Percentiles rank a stretch among this genome's conserved stretches.
Evolutionary conservation across 2,797 vertebrate species (phyloP).

Genomic region (Botia kubotai): DNA sequence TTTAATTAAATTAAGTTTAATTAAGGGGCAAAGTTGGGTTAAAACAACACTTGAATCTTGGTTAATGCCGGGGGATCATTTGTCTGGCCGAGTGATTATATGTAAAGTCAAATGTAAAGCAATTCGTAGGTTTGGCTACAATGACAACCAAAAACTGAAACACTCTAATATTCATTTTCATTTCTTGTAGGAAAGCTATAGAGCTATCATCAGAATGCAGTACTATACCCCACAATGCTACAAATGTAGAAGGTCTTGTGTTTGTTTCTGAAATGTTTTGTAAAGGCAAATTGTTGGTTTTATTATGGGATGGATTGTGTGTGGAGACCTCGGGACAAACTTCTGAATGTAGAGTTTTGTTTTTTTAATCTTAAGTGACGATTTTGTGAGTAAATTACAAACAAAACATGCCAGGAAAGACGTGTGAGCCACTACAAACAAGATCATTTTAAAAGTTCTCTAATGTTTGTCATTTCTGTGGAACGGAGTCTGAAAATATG

Average conservation of each 20-base stretch:
- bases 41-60: slow-evolving; percentile 54
- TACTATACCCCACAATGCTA: slow-evolving; percentile 20
- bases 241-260: slow-evolving; percentile 13
- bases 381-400: slow-evolving; percentile 6
- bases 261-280: background rate
- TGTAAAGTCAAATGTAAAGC: slow-evolving; percentile 52
- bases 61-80: slow-evolving; percentile 72
- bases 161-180: slow-evolving; percentile 47
- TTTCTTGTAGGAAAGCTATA: slow-evolving; percentile 14
- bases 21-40: slow-evolving; percentile 44
- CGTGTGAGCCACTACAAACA: background rate
- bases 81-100: slow-evolving; percentile 78
- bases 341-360: slow-evolving; percentile 49
- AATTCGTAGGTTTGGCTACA: slow-evolving; percentile 57
- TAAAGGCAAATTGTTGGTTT: slow-evolving; percentile 15
- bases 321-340: slow-evolving; percentile 36
- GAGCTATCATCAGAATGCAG: slow-evolving; percentile 25
- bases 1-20: slow-evolving; percentile 29
- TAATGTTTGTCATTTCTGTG: slow-evolving; percentile 43
- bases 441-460: background rate
- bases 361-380: background rate
- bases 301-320: slow-evolving; percentile 40
- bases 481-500: slow-evolving; percentile 41
- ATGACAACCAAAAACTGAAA: slow-evolving; percentile 67
- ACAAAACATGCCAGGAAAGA: background rate